Percentiles rank a stretch among this genome's conserved stretches.
phyloP scores from a whole-genome alignment of 2,113 vertebrate species.

The Caranx ignobilis region DNA sequence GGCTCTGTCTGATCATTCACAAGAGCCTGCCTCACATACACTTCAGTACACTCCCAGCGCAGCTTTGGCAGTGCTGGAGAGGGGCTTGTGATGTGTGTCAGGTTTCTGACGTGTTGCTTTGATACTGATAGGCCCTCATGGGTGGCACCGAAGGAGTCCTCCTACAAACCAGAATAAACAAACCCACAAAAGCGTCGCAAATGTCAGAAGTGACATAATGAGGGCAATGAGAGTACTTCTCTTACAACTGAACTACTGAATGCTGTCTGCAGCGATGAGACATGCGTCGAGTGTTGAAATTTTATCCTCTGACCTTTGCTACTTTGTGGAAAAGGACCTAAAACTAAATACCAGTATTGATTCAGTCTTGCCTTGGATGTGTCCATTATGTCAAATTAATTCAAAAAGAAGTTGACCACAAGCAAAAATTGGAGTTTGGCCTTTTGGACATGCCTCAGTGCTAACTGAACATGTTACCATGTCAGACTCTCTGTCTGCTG shows the following conservation, averaged over 20 bases:
- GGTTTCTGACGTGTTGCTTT: conserved; percentile 70
- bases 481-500: neutral
- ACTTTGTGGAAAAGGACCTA: neutral
- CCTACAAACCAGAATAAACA: conserved; percentile 70
- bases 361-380: neutral
- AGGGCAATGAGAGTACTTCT: conserved; percentile 73
- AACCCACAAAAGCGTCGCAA: conserved; percentile 56
- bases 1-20: conserved; percentile 33
- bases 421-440: neutral
- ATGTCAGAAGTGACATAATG: conserved; percentile 79
- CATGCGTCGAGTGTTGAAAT: conserved; percentile 15
- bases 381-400: neutral
- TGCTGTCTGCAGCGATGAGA: conserved; percentile 29
- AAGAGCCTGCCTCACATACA: conserved; percentile 17
- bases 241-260: conserved; percentile 37
- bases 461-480: conserved; percentile 9
- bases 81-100: conserved; percentile 68
- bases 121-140: conserved; percentile 72
- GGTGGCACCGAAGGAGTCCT: conserved; percentile 57
- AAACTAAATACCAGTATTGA: neutral
- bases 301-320: conserved; percentile 19
- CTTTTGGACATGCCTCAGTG: neutral
- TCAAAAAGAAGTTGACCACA: neutral
- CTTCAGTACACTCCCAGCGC: conserved; percentile 43
- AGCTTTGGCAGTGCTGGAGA: conserved; percentile 37